Base-by-base conservation (phyloP, 2,113 vertebrate genomes). In the Cyphomyrus discorhynchus region DNA sequence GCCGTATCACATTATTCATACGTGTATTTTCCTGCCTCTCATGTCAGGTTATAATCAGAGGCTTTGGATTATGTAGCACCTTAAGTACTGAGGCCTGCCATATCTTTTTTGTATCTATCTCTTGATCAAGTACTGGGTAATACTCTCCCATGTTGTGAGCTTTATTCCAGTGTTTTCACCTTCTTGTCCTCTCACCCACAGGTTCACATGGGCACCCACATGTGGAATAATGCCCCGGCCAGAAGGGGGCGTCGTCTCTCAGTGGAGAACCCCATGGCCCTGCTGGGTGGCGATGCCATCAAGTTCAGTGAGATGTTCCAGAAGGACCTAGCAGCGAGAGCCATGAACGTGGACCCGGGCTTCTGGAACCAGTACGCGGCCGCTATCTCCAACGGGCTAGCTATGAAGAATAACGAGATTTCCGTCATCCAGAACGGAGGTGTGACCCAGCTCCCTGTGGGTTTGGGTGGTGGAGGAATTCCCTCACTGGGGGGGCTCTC, bases 351-450 rank as follows among this genome's bases (percentile, higher is more conserved):
- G 10, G 98, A 99, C 94, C 97, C 98, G 0, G 97, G 93, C 90
- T 99, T 99, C 94, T 99, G 98, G 98, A 99, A 98, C 95, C 98
- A 99, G 92, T 99, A 99, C 0, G 98, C 98, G 0, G 98, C 98
- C 4, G 98, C 98, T 91, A 98, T 99, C 96, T 98, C 97, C 90
- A 99, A 98, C 0, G 98, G 98, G 88, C 96, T 99, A 89, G 98
- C 98, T 92, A 98, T 99, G 97, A 99, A 99, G 95, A 99, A 99
- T 97, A 99, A 99, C 89, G 99, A 99, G 95, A 99, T 99, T 92
- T 99, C 99, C 17, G 99, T 99, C 95, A 99, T 99, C 95, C 99
- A 99, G 96, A 99, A 99, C 0, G 98, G 99, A 90, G 98, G 98
- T 92, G 96, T 99, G 93, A n/a, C 97, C 91, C 98, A 97, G 93